These are phyloP conservation scores for Guaruba guarouba DNA, from an alignment of 2,113 vertebrate species.

Conservation along the genomic window DNA sequence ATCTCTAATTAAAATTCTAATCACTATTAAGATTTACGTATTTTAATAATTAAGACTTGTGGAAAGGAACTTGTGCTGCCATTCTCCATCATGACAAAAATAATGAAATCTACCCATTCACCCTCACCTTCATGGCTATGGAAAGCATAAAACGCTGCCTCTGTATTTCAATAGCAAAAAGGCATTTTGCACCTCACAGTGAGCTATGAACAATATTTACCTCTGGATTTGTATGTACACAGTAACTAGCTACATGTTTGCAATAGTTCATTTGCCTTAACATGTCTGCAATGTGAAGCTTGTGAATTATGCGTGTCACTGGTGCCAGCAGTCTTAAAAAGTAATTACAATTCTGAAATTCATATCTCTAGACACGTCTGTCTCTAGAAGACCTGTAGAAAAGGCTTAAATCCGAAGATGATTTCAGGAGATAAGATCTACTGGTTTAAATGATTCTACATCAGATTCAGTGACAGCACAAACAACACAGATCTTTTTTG, in stretches of 20 bases:
- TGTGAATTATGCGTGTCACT: not conserved
- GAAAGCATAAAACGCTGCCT: not conserved
- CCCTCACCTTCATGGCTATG: not conserved
- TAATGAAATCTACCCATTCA: not conserved
- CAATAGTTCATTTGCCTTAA: slow-evolving; percentile 16
- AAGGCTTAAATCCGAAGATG: not conserved
- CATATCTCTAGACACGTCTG: not conserved
- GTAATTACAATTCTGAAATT: not conserved
- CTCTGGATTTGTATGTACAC: not conserved
- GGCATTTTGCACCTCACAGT: not conserved
- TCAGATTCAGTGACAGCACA: not conserved
- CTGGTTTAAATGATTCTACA: not conserved
- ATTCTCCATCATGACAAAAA: not conserved
- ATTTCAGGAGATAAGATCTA: not conserved
- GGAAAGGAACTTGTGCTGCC: not conserved
- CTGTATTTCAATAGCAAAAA: not conserved
- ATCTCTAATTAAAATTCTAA: not conserved
- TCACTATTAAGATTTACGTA: not conserved
- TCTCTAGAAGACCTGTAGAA: not conserved
- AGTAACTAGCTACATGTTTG: not conserved
- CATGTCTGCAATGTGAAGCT: not conserved
- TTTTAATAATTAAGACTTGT: not conserved
- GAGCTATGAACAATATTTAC: not conserved
- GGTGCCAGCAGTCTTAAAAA: not conserved
- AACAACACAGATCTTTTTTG: not conserved